phyloP scores from a whole-genome alignment of 2,888 invertebrate species.

The Microplitis deprimator region DNA sequence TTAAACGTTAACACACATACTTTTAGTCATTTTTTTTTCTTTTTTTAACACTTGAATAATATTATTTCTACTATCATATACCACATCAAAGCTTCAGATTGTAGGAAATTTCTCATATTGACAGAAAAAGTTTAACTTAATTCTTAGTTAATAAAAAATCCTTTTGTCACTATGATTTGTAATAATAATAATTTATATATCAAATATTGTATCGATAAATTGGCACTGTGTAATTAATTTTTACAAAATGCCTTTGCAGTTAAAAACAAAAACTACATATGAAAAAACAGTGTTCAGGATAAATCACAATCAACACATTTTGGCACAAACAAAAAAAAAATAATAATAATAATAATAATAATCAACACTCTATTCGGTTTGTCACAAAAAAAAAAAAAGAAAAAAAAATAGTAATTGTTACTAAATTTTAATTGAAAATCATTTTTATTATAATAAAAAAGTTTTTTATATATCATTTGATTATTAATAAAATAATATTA shows the following conservation, averaged over 20 bases:
- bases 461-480: no score
- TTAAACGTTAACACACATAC: background rate
- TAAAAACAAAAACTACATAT: background rate
- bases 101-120: no score
- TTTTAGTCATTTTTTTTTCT: background rate
- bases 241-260: background rate
- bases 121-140: no score
- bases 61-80: no score
- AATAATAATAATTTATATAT: no score
- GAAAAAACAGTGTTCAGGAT: background rate
- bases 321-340: background rate
- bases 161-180: no score
- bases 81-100: no score
- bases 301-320: background rate
- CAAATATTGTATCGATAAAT: background rate
- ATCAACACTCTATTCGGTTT: background rate
- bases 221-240: background rate
- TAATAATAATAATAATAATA: background rate
- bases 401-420: background rate
- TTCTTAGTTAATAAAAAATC: no score
- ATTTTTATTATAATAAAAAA: background rate
- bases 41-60: no score
- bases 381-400: background rate
- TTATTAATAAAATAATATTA: no score
- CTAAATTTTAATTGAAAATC: background rate